phyloP scores from a whole-genome alignment of 2,797 vertebrate species.

The Sebastes trivittatus region DNA sequence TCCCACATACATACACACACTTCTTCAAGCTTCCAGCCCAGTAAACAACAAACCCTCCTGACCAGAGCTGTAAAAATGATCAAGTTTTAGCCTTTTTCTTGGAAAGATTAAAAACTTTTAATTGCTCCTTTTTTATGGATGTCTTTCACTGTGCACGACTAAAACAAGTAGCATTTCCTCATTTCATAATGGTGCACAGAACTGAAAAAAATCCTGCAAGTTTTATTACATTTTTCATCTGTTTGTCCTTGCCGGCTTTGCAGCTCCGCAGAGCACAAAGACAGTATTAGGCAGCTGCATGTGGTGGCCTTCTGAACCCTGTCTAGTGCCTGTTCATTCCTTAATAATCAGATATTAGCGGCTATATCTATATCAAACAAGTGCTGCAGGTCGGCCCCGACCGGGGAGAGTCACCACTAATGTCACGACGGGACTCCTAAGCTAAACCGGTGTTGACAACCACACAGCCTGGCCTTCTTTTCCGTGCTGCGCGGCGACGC shows the following conservation, averaged over 20 bases:
- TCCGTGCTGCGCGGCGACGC: constrained; percentile 64
- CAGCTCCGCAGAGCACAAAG: constrained; percentile 78
- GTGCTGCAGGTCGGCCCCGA: constrained; percentile 61
- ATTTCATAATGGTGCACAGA: background rate
- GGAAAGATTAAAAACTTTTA: background rate
- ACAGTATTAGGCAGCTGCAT: constrained; percentile 79
- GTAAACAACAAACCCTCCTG: constrained; percentile 57
- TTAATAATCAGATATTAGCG: constrained; percentile 49
- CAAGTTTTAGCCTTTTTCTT: constrained; percentile 3
- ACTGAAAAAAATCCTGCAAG: background rate
- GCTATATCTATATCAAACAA: constrained; percentile 75
- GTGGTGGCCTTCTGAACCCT: constrained; percentile 77
- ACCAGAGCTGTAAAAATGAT: background rate
- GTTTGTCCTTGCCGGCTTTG: background rate
- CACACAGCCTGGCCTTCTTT: constrained; percentile 83
- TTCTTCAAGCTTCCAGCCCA: constrained; percentile 28
- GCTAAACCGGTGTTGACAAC: constrained; percentile 90
- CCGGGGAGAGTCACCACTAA: constrained; percentile 80
- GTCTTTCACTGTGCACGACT: background rate
- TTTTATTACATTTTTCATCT: constrained; percentile 28
- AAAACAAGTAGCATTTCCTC: background rate
- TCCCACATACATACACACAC: constrained; percentile 50
- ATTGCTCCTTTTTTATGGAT: background rate
- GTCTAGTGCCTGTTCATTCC: constrained; percentile 33
- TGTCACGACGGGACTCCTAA: constrained; percentile 75